Evolutionary conservation across 2,797 vertebrate species (phyloP), one percentile per base, ranked within the genome.

Genomic region (Leptodactylus fallax): DNA sequence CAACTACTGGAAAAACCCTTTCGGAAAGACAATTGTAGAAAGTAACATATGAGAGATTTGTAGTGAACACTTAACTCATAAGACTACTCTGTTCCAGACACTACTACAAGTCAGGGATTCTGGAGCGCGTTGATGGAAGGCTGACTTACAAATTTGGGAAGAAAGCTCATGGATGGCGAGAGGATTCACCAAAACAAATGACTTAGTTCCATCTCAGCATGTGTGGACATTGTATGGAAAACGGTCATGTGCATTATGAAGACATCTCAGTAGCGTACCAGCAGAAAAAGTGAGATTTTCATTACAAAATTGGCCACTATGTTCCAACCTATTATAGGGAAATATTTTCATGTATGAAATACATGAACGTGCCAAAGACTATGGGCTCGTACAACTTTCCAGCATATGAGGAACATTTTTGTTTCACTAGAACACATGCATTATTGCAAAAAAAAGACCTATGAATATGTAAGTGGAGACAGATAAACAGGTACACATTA

Each of bases 71-170:
- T 76, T 58, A 23, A 23, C 14, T 25, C 65, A 23, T 71, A 6
- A 25, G 23, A 3, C 8, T 36, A 0, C 2, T 72, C 60, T 55
- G 12, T 85, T 86, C 12, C 49, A 90, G 89, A 49, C 89, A 90
- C 58, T 90, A 90, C 53, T 90, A 90, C 76, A 90, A 90, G 69
- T 78, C 89, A 7, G 89, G 89, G 16, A 90, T 90, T 56, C 83
- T 90, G 60, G 89, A 90, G 23, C 87, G 63, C 16, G 89, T 90
- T 10, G 87, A 83, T n/a, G 79, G 87, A 5, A 67, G 89, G 19
- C 67, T 90, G 49, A 90, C 60, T 2, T 90, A 90, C 84, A 90
- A 90, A 77, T 90, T 90, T 9, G 89, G 89, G 45, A 86, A 78
- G 61, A 88, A 88, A 61, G 83, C 87, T 13, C 67, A 83, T 17